Base-by-base conservation (phyloP, 2,113 vertebrate genomes). In the Centrocercus urophasianus region DNA sequence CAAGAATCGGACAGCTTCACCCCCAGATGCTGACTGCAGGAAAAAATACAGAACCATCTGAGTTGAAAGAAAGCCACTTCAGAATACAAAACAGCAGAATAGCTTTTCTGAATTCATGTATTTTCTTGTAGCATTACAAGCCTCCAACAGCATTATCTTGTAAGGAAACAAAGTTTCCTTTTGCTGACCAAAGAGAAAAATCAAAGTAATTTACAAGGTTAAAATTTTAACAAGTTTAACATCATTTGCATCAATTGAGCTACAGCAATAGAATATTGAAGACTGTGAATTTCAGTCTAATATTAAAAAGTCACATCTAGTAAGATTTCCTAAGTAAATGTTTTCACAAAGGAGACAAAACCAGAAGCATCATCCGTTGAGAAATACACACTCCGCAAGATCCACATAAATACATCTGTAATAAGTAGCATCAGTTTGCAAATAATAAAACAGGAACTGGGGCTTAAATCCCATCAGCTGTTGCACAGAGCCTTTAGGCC, bases 181-280 rank as follows among this genome's bases (percentile, higher is more conserved):
- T 57, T 61, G 67, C 36, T 83, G 38, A 66, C 34, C 81, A 78
- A 96, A 93, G 4, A 85, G 20, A 75, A 94, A 79, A 91, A 87
- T 11, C 18, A 15, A 90, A 72, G 57, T 10, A 61, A 91, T 42
- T 61, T 36, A 45, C 38, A 65, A 52, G 20, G 77, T 0, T 0
- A 74, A 93, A 83, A 81, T 0, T 86, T 24, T 45, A 78, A 15
- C 1, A 1, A 25, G 50, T 86, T 71, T 52, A 77, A 63, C 7
- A 21, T 36, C 73, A 80, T 71, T 78, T 90, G 47, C 22, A 83
- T 14, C 74, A 91, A 91, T 72, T 54, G 80, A 56, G 32, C 24
- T 66, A 69, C 10, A 77, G 56, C 83, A 91, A 74, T 50, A 70
- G 79, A 79, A 54, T 7, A 74, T 1, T 8, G 48, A 67, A 61